phyloP scores from a whole-genome alignment of 1,140 invertebrate genomes.

The Trinorchestia longiramus region DNA sequence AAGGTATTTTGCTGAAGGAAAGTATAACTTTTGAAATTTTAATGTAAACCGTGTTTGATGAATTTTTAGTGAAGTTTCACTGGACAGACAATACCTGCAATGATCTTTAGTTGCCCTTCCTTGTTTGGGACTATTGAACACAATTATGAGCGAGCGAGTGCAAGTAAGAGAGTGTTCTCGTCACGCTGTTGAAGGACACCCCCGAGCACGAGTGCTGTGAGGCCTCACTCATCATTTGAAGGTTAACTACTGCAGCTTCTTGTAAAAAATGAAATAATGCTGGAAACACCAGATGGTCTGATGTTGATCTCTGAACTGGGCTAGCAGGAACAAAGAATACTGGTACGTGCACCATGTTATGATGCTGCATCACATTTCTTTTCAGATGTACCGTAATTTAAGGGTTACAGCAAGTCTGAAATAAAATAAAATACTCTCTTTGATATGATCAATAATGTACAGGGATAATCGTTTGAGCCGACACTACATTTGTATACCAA shows the following conservation, averaged over 20 bases:
- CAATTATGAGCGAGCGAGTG: neutral
- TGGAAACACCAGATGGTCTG: neutral
- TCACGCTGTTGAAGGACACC: neutral
- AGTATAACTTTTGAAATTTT: neutral
- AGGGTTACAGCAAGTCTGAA: too few relatives aligned
- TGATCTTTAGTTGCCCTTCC: neutral
- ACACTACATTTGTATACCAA: neutral
- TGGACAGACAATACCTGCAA: too few relatives aligned
- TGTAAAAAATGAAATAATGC: neutral
- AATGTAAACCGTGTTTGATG: neutral
- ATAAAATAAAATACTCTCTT: too few relatives aligned
- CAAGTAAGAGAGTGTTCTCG: neutral
- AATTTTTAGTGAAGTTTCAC: neutral
- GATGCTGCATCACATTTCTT: too few relatives aligned
- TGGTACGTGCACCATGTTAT: neutral
- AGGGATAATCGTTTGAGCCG: too few relatives aligned
- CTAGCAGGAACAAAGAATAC: neutral
- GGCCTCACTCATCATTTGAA: neutral
- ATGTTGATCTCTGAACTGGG: neutral
- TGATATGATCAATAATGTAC: too few relatives aligned
- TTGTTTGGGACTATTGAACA: neutral
- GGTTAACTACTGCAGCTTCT: neutral
- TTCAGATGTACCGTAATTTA: too few relatives aligned
- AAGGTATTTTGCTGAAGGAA: neutral
- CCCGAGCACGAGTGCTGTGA: neutral